phyloP scores from a whole-genome alignment of 2,888 invertebrate species.

The Drosophila greeni region DNA sequence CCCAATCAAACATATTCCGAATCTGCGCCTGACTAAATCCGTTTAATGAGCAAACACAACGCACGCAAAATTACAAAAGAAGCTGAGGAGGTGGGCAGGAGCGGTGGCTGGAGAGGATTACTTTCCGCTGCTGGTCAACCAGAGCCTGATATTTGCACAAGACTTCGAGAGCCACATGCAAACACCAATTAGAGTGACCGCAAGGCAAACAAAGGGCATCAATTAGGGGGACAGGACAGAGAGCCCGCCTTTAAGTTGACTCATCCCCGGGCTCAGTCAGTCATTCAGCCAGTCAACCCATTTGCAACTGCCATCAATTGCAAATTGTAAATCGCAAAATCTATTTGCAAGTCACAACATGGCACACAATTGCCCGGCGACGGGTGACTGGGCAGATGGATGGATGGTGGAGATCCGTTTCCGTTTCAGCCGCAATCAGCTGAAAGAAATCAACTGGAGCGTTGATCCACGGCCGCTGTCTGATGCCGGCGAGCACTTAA shows the following conservation, averaged over 20 bases:
- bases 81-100: conserved; percentile 31
- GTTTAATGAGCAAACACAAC: conserved; percentile 74
- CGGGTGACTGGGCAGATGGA: conserved; percentile 36
- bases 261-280: conserved; percentile 1
- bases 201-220: conserved; percentile 70
- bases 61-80: conserved; percentile 73
- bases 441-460: conserved; percentile 71
- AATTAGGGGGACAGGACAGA: conserved; percentile 58
- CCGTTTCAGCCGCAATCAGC: conserved; percentile 67
- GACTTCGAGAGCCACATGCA: conserved; percentile 71
- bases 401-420: conserved; percentile 59
- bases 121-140: conserved; percentile 58
- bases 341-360: conserved; percentile 53
- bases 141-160: conserved; percentile 59
- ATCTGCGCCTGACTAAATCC: conserved; percentile 54
- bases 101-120: conserved; percentile 10
- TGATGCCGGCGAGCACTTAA: conserved; percentile 61
- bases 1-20: too few relatives aligned
- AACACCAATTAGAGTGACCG: conserved; percentile 74
- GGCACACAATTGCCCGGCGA: conserved; percentile 62
- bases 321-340: conserved; percentile 44
- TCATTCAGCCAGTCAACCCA: conserved; percentile 26
- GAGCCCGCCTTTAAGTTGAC: conserved; percentile 33
- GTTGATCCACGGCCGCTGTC: conserved; percentile 55
- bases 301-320: conserved; percentile 28